phyloP scores from a whole-genome alignment of 1,140 invertebrate species.

The Drosophila tsacasi region DNA sequence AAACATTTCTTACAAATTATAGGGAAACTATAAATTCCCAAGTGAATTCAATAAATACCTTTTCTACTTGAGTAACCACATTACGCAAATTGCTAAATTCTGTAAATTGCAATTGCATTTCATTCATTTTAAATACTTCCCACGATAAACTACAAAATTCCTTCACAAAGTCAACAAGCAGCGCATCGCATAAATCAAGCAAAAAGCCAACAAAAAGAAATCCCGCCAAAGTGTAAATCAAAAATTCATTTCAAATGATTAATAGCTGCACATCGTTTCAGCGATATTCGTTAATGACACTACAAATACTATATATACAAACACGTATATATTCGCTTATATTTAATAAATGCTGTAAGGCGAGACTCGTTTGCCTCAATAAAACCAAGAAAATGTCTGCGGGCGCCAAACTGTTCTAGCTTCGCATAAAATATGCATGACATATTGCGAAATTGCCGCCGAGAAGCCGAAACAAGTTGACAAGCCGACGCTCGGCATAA shows the following conservation, averaged over 20 bases:
- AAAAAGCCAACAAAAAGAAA: slow-evolving; percentile 75
- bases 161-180: slow-evolving; percentile 38
- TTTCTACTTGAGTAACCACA: not conserved
- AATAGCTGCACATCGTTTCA: slow-evolving; percentile 70
- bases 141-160: slow-evolving; percentile 34
- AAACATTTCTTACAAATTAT: not conserved
- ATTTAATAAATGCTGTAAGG: slow-evolving; percentile 36
- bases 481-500: slow-evolving; percentile 73
- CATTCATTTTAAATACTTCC: slow-evolving; percentile 68
- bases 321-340: not conserved
- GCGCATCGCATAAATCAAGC: slow-evolving; percentile 68
- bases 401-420: slow-evolving; percentile 53
- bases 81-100: slow-evolving; percentile 8
- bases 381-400: slow-evolving; percentile 66
- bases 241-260: slow-evolving; percentile 76
- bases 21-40: not conserved
- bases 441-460: slow-evolving; percentile 52
- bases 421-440: slow-evolving; percentile 51
- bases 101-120: slow-evolving; percentile 48
- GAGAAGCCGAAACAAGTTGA: slow-evolving; percentile 70
- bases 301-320: slow-evolving; percentile 44
- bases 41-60: not conserved
- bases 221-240: slow-evolving; percentile 44
- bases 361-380: slow-evolving; percentile 73
- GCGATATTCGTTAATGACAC: slow-evolving; percentile 75